Evolutionary conservation across 2,113 vertebrate genomes (phyloP), one percentile per base, ranked within the genome.

Genomic region (Synodontis membranacea): DNA sequence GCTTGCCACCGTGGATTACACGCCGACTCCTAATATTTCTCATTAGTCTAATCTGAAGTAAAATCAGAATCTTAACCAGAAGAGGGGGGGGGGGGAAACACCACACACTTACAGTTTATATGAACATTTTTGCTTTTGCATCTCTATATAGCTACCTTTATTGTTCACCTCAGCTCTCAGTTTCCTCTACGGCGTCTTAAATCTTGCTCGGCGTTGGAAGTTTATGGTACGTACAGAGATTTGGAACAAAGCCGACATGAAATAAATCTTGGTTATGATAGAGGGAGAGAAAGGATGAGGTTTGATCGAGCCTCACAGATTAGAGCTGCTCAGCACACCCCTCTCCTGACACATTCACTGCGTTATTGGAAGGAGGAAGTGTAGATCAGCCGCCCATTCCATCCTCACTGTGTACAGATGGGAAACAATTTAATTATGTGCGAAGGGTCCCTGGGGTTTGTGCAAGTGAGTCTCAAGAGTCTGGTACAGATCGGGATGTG

Each of bases 361-460:
- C 75, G 83, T 80, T 84, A 81, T 89, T 81, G 66, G 82, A 42
- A 12, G 81, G 15, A 44, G 31, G 76, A 60, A n/a, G 72, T 17
- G 66, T 39, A 56, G 82, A 74, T 80, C 74, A 72, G 82, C 28
- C 28, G 23, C 19, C 25, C 44, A 1, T 84, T 82, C 68, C 76
- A 21, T 64, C 37, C 68, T 46, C 52, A 11, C 31, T 19, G 82
- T 83, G 85, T 56, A 54, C 76, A 79, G 76, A 76, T 21, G 37
- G 64, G 85, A 87, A 89, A 72, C 76, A 42, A 87, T 87, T 86
- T 66, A 39, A 87, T 87, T 82, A 87, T 64, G 60, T n/a, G 60
- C 44, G 6, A 23, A 34, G 9, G 17, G 56, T 42, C 46, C 7
- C 31, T 34, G n/a, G 28, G 34, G 44, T 39, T 79, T 54, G 31